These are phyloP conservation scores for Chymomyza fuscimana DNA, from an alignment of 2,888 invertebrate genomes.

Conservation along the genomic window DNA sequence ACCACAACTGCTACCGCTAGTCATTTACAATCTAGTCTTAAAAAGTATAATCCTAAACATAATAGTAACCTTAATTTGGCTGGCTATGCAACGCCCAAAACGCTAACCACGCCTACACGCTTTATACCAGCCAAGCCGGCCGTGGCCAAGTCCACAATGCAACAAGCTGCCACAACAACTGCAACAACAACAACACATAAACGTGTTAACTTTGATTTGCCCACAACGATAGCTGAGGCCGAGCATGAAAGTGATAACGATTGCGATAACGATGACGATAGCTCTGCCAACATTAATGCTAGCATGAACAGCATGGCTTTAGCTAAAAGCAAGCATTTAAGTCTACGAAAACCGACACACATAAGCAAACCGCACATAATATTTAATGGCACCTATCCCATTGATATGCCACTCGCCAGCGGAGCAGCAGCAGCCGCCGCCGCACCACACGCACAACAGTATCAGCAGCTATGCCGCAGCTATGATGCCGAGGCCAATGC, in stretches of 20 bases:
- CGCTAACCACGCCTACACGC: conserved; percentile 65
- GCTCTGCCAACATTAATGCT: background rate
- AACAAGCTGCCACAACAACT: conserved; percentile 9
- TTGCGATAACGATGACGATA: conserved; percentile 27
- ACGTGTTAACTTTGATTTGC: conserved; percentile 69
- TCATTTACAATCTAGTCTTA: conserved; percentile 41
- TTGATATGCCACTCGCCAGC: conserved; percentile 84
- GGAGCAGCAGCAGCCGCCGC: conserved; percentile 56
- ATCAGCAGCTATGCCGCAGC: conserved; percentile 39
- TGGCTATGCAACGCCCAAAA: conserved; percentile 52
- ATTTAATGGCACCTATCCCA: conserved; percentile 93
- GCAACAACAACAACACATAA: conserved; percentile 33
- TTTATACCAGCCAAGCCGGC: conserved; percentile 61
- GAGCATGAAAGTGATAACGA: conserved; percentile 32
- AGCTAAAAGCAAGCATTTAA: background rate
- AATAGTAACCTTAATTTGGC: conserved; percentile 25
- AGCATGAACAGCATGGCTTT: conserved; percentile 10
- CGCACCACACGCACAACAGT: conserved; percentile 22
- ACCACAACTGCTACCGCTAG: conserved; percentile 41
- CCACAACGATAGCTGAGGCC: conserved; percentile 56
- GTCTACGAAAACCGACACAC: conserved; percentile 18
- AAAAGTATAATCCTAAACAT: conserved; percentile 26
- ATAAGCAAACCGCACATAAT: conserved; percentile 80
- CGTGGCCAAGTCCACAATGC: conserved; percentile 44
- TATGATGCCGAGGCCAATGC: conserved; percentile 76